These are phyloP conservation scores for Neolamprologus kungweensis DNA, from an alignment of 2,113 vertebrate genomes.

Conservation along the genomic window DNA sequence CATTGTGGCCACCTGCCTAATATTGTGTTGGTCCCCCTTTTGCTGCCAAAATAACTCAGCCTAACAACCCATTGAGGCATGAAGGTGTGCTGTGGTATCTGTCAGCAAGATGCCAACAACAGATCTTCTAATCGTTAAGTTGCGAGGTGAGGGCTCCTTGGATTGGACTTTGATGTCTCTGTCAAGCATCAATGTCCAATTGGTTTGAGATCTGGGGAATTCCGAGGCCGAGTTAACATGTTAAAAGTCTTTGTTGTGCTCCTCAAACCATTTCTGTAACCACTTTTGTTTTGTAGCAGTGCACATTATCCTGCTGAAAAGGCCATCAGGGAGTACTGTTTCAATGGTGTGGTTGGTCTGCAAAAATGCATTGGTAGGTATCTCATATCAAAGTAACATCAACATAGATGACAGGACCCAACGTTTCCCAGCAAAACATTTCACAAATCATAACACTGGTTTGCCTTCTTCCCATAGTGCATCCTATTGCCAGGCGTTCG, in stretches of 20 bases:
- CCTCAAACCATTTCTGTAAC: not conserved
- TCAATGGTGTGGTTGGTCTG: not conserved
- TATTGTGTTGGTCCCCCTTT: not conserved
- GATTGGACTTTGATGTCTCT: not conserved
- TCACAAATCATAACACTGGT: not conserved
- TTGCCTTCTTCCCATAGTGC: not conserved
- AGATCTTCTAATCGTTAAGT: not conserved
- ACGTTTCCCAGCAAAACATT: not conserved
- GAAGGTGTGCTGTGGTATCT: not conserved
- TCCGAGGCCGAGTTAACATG: not conserved
- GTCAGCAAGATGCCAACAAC: not conserved
- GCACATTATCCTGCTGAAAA: not conserved
- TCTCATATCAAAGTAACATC: not conserved
- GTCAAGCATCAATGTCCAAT: not conserved
- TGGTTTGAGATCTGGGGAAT: not conserved
- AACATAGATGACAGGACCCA: not conserved
- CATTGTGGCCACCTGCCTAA: not conserved
- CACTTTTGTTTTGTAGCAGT: not conserved
- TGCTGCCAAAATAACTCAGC: not conserved
- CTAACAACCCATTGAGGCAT: not conserved
- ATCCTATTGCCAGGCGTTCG: not conserved
- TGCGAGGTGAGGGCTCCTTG: not conserved
- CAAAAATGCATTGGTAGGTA: not conserved
- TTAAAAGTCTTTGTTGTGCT: not conserved
- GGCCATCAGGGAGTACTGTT: not conserved